Evolutionary conservation across 2,888 invertebrate genomes (phyloP).

Genomic region (Bruchidius siliquastri): DNA sequence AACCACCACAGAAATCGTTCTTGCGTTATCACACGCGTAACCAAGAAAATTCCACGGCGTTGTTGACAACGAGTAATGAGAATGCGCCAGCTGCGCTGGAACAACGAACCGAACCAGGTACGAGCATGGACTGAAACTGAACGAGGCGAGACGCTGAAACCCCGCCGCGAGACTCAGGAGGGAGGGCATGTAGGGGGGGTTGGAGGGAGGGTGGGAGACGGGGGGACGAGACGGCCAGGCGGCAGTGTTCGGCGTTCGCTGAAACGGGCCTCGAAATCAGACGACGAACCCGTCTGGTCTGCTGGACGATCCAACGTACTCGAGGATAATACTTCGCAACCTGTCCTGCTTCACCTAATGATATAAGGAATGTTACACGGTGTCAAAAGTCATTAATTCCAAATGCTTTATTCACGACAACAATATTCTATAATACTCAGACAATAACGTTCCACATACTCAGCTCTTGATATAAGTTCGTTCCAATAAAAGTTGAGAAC

Average conservation of each 20-base stretch:
- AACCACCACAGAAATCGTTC: slow-evolving; percentile 7
- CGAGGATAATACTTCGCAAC: not conserved
- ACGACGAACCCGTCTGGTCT: not conserved
- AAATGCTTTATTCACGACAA: not conserved
- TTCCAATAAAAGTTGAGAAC: too few relatives aligned
- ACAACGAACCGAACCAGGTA: slow-evolving; percentile 6
- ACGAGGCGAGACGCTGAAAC: slow-evolving; percentile 21
- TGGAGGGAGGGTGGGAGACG: slow-evolving; percentile 9
- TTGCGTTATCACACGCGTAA: not conserved
- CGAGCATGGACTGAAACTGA: slow-evolving; percentile 22
- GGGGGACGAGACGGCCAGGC: slow-evolving; percentile 9
- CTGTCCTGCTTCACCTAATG: not conserved
- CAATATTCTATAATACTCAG: too few relatives aligned
- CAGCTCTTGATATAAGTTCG: too few relatives aligned
- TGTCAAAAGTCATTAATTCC: not conserved
- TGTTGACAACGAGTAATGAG: not conserved
- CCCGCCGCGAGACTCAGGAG: slow-evolving; percentile 17
- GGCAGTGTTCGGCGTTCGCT: slow-evolving; percentile 8
- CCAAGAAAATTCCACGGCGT: not conserved
- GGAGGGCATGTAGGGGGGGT: slow-evolving; percentile 16
- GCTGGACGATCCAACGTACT: not conserved
- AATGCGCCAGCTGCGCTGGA: not conserved
- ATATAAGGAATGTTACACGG: not conserved
- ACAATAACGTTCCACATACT: too few relatives aligned
- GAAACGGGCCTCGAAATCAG: not conserved